These are phyloP conservation scores for Girardinichthys multiradiatus DNA, from an alignment of 2,113 vertebrate genomes.

Conservation along the genomic window DNA sequence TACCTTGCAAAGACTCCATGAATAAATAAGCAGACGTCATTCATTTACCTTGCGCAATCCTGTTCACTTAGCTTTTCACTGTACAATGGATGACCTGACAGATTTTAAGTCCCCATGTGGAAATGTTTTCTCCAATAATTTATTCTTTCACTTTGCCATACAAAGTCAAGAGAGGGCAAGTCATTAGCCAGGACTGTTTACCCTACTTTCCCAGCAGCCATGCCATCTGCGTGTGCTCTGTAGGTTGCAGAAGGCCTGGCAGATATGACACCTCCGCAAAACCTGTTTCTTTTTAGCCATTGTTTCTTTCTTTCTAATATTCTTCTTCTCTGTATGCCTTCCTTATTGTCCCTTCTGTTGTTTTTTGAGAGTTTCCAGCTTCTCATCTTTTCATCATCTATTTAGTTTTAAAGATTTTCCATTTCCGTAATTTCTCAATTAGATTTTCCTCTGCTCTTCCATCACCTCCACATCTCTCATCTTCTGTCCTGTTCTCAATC, in stretches of 20 bases:
- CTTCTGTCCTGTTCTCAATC: slow-evolving; percentile 21
- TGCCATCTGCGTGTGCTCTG: slow-evolving; percentile 67
- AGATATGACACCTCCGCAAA: slow-evolving; percentile 72
- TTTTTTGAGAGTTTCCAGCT: not conserved
- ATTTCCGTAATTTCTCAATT: not conserved
- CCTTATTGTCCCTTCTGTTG: not conserved
- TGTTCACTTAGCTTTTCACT: slow-evolving; percentile 27
- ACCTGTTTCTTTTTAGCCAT: slow-evolving; percentile 60
- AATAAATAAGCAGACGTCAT: slow-evolving; percentile 12
- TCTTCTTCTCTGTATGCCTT: not conserved
- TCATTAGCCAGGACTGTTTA: slow-evolving; percentile 60
- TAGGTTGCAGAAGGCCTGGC: slow-evolving; percentile 68
- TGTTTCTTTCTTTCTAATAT: slow-evolving; percentile 49
- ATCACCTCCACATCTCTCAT: slow-evolving; percentile 2
- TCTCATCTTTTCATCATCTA: not conserved
- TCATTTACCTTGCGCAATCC: slow-evolving; percentile 6
- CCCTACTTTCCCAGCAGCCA: slow-evolving; percentile 54
- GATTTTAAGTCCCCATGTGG: slow-evolving; percentile 23
- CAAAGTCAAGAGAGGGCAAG: slow-evolving; percentile 50
- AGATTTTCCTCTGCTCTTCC: not conserved
- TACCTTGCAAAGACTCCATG: slow-evolving; percentile 6
- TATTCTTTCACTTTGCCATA: slow-evolving; percentile 43
- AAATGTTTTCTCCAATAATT: slow-evolving; percentile 26
- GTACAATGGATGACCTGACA: slow-evolving; percentile 36
- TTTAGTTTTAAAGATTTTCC: not conserved